Percentiles rank a stretch among this genome's conserved stretches.
These are phyloP conservation scores for Papilio demoleus DNA, from an alignment of 2,888 invertebrate genomes.

Conservation along the genomic window DNA sequence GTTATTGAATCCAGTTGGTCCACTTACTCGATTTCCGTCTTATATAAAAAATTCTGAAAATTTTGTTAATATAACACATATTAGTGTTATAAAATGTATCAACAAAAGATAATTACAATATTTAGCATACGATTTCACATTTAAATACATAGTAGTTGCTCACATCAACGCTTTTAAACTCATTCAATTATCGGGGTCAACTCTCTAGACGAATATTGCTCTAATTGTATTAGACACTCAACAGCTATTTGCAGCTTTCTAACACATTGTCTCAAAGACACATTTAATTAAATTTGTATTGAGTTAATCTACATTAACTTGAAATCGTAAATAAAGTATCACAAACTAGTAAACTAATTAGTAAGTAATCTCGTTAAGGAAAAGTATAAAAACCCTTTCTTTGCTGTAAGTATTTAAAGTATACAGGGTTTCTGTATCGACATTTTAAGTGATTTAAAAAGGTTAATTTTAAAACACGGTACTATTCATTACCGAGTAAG, in stretches of 20 bases:
- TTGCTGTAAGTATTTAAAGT: too few relatives aligned
- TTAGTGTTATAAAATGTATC: too few relatives aligned
- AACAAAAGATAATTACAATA: neutral
- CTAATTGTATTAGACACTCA: slow-evolving; percentile 9
- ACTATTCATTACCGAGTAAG: slow-evolving; percentile 10
- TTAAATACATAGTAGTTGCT: slow-evolving; percentile 1
- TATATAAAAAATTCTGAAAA: too few relatives aligned
- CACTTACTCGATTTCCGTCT: too few relatives aligned
- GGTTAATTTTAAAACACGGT: neutral
- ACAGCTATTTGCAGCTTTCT: slow-evolving; percentile 4
- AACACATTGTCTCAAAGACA: neutral
- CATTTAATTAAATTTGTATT: neutral
- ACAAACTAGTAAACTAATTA: too few relatives aligned
- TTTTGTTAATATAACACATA: too few relatives aligned
- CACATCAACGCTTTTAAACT: slow-evolving; percentile 10
- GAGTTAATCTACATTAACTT: neutral
- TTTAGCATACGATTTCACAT: neutral
- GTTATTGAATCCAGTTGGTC: too few relatives aligned
- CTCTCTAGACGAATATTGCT: slow-evolving; percentile 9
- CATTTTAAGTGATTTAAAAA: neutral
- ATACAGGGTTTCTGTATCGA: too few relatives aligned
- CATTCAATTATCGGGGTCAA: slow-evolving; percentile 11
- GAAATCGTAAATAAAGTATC: neutral
- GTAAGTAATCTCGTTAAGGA: too few relatives aligned
- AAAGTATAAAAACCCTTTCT: too few relatives aligned